Conservation (phyloP, 2,797 vertebrate genomes). For the Molossus molossus region DNA sequence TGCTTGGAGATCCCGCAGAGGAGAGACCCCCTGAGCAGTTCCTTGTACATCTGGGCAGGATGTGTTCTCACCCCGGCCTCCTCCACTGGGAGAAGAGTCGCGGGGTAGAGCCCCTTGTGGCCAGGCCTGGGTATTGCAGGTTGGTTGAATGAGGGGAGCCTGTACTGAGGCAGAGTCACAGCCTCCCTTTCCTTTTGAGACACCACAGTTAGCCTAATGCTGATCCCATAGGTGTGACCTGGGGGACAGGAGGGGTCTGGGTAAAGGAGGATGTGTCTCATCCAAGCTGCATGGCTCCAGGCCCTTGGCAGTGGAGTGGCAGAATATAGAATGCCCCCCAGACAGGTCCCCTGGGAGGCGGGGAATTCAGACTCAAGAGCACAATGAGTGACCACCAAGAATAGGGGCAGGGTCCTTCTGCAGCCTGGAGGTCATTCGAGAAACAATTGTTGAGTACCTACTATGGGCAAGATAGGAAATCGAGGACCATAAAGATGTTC, state of each 20-base stretch:
- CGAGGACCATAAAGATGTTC: background rate
- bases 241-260: background rate
- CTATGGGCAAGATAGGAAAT: background rate
- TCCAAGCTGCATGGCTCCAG: background rate
- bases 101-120: conserved; percentile 73
- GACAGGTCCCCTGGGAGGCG: background rate
- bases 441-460: background rate
- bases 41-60: background rate
- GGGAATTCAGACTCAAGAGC: background rate
- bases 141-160: background rate
- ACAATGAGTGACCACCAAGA: background rate
- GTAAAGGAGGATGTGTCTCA: background rate
- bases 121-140: conserved; percentile 44
- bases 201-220: background rate
- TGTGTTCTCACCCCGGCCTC: background rate
- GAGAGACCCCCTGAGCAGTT: background rate
- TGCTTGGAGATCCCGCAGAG: no score
- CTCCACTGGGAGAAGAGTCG: accelerated
- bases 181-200: background rate
- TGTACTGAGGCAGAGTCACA: background rate
- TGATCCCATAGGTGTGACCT: background rate
- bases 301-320: background rate
- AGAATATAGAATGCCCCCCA: background rate
- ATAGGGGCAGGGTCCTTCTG: background rate
- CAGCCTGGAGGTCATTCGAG: background rate